phyloP scores from a whole-genome alignment of 1,140 invertebrate species.

The Musca vetustissima region DNA sequence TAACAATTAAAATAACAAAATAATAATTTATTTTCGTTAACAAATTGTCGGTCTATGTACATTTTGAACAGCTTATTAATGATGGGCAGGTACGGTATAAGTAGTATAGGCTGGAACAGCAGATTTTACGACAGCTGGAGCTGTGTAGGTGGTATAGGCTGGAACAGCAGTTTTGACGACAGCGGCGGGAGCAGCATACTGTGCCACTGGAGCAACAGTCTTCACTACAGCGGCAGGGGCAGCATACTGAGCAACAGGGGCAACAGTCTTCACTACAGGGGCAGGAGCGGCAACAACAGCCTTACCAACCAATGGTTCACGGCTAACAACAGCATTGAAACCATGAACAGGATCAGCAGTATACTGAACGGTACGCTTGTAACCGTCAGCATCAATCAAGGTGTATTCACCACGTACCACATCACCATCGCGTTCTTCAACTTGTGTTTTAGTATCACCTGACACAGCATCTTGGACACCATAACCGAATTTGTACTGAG shows the following conservation, averaged over 20 bases:
- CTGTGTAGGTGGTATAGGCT: constrained; percentile 1
- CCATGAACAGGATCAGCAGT: constrained; percentile 57
- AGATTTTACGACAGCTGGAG: constrained; percentile 37
- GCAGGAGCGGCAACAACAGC: not conserved
- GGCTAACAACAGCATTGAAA: constrained; percentile 56
- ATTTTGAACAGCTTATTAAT: not conserved
- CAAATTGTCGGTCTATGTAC: not conserved
- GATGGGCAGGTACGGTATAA: constrained; percentile 4
- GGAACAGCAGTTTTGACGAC: not conserved
- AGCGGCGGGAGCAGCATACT: constrained; percentile 49
- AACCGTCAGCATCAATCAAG: constrained; percentile 60
- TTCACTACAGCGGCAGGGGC: constrained; percentile 38
- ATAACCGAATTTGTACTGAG: constrained; percentile 57
- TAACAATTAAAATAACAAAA: too few relatives aligned
- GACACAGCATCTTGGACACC: constrained; percentile 58
- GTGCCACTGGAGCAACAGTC: constrained; percentile 33
- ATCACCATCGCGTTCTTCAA: constrained; percentile 61
- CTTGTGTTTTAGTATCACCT: constrained; percentile 60
- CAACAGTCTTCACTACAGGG: not conserved
- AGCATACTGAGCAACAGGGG: constrained; percentile 30
- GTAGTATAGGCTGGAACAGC: constrained; percentile 24
- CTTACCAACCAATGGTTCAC: constrained; percentile 40
- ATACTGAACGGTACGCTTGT: constrained; percentile 58
- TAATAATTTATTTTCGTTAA: not conserved
- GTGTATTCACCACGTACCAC: constrained; percentile 58